Percentiles rank a stretch among this genome's conserved stretches.
phyloP scores from a whole-genome alignment of 2,797 vertebrate genomes.

The Myripristis jacobus region DNA sequence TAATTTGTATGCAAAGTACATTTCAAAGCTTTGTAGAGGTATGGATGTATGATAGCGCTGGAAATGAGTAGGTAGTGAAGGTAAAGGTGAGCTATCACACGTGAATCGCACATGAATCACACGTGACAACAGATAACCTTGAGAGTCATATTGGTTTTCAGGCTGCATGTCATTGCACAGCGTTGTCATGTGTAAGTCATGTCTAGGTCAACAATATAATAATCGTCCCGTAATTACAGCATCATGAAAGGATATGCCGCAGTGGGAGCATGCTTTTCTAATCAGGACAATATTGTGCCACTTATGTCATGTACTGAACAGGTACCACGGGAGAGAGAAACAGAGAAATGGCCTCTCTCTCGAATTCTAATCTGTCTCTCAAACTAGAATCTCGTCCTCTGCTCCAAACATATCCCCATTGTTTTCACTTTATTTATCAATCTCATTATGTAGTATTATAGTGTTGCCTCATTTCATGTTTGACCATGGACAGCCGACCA shows the following conservation, averaged over 20 bases:
- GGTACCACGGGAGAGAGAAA: too few species aligned
- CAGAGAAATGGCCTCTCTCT: too few species aligned
- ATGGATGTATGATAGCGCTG: background rate
- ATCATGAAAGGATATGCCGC: too few species aligned
- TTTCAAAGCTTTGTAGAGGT: background rate
- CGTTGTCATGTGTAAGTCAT: background rate
- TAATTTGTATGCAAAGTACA: background rate
- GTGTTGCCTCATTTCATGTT: conserved; percentile 8
- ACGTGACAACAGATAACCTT: conserved; percentile 32
- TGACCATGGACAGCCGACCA: conserved; percentile 10
- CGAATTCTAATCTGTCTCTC: background rate
- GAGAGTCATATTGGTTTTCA: background rate
- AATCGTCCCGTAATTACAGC: background rate
- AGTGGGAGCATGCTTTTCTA: too few species aligned
- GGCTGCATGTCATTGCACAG: background rate
- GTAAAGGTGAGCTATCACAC: conserved; percentile 15
- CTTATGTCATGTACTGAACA: background rate
- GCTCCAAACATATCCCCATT: background rate
- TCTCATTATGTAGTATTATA: background rate
- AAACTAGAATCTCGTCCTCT: background rate
- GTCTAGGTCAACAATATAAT: background rate
- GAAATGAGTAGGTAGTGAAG: background rate
- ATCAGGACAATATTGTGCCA: background rate
- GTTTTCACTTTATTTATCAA: conserved; percentile 15
- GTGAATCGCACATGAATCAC: too few species aligned